Evolutionary conservation across 2,113 vertebrate species (phyloP), one percentile per base, ranked within the genome.

Genomic region (Ranitomeya imitator): DNA sequence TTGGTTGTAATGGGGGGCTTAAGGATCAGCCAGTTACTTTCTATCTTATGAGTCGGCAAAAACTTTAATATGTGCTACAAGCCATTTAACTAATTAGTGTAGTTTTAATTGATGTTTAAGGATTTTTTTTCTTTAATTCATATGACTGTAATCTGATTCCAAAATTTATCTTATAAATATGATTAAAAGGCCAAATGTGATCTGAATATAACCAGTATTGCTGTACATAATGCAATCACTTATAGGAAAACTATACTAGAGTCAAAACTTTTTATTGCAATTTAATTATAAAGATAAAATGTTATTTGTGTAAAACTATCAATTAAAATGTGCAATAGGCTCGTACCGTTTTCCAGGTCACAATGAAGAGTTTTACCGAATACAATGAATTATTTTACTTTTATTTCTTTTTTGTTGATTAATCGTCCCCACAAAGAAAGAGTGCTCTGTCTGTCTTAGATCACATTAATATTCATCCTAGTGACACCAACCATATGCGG

Each of bases 401-500:
- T 7, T 79, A 78, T 67, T 37, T 55, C 16, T 77, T 26, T 45
- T 52, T 63, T 86, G 55, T 78, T 79, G 19, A 13, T 23, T 21
- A 86, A 67, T 67, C 19, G 14, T 18, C 59, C 1, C 26, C 11
- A 51, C 23, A 19, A 61, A 63, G 45, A 86, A 86, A 57, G 63
- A 3, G 51, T 2, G 12, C 61, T 51, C 51, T 86, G 85, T 86
- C 60, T 12, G 31, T 21, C n/a, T 69, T 14, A 18, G 21, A 63
- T 61, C 31, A 57, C 76, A 67, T 79, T 86, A 57, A 69, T 86
- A 86, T 86, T 45, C 85, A 57, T 23, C 85, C 85, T 19, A 79
- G 51, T 57, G 85, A 79, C 59, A 67, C 85, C 60, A 80, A 67
- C 85, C 60, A 80, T 86, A 86, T 86, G 76, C 67, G 61, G 60